phyloP scores from a whole-genome alignment of 1,140 invertebrate genomes.

The Whitmania pigra region DNA sequence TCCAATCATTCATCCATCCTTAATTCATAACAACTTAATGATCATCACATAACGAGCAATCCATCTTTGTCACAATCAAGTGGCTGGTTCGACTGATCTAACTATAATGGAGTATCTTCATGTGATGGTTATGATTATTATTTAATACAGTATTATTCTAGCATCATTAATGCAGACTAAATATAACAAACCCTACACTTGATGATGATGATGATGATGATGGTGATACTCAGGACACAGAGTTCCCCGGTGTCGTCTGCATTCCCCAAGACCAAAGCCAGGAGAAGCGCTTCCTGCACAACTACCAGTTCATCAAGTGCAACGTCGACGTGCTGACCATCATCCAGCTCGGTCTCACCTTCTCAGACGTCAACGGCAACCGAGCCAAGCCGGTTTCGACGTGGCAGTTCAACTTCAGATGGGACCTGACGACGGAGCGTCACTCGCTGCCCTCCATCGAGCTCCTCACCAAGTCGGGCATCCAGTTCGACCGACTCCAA shows the following conservation, averaged over 20 bases:
- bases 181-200: not conserved
- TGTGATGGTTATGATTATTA: not conserved
- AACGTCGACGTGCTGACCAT: conserved; percentile 94
- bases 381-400: conserved; percentile 72
- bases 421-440: conserved; percentile 65
- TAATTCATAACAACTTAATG: no score
- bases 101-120: no score
- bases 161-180: not conserved
- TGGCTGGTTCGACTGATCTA: no score
- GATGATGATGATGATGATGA: no score
- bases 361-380: conserved; percentile 85
- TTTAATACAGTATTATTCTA: not conserved
- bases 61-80: no score
- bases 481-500: conserved; percentile 87
- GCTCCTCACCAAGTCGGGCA: conserved; percentile 77
- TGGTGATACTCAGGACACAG: conserved; percentile 59
- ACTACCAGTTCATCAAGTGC: conserved; percentile 82
- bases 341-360: conserved; percentile 81
- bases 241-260: conserved; percentile 95
- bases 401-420: conserved; percentile 95
- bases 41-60: no score
- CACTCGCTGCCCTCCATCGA: conserved; percentile 91
- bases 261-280: conserved; percentile 83
- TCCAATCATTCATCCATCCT: no score
- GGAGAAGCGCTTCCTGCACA: conserved; percentile 81